Evolutionary conservation across 2,113 vertebrate genomes (phyloP).

Genomic region (Tyrannus savana): DNA sequence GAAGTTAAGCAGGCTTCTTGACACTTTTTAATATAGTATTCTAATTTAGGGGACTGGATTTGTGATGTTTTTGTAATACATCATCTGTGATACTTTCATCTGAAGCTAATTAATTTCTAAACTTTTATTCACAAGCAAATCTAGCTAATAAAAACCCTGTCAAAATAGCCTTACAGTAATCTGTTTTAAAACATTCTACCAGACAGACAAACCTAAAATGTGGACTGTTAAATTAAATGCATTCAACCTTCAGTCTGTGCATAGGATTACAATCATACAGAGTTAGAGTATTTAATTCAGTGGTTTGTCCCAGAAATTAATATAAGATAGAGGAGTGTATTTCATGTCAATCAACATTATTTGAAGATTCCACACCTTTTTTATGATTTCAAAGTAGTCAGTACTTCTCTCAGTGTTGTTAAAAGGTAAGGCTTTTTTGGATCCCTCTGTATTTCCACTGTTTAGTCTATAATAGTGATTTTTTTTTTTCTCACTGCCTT

Average conservation of each 20-base stretch:
- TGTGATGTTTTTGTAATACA: background rate
- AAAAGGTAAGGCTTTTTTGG: background rate
- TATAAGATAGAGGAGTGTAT: background rate
- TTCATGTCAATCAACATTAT: background rate
- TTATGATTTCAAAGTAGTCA: background rate
- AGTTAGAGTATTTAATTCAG: background rate
- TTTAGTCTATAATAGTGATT: background rate
- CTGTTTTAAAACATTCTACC: background rate
- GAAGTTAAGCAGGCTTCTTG: background rate
- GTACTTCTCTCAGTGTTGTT: background rate
- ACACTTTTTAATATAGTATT: background rate
- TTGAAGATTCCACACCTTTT: background rate
- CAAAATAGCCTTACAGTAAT: background rate
- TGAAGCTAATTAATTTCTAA: background rate
- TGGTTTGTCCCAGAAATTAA: background rate
- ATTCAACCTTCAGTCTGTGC: background rate
- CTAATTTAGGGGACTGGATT: background rate
- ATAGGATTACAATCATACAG: background rate
- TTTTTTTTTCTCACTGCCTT: background rate
- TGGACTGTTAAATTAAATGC: background rate
- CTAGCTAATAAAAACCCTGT: background rate
- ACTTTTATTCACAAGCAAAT: conserved; percentile 9
- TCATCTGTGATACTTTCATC: background rate
- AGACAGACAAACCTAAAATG: background rate
- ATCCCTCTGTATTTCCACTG: background rate